Evolutionary conservation across 1,140 invertebrate species (phyloP).

Genomic region (Pseudomyrmex dendroicus): DNA sequence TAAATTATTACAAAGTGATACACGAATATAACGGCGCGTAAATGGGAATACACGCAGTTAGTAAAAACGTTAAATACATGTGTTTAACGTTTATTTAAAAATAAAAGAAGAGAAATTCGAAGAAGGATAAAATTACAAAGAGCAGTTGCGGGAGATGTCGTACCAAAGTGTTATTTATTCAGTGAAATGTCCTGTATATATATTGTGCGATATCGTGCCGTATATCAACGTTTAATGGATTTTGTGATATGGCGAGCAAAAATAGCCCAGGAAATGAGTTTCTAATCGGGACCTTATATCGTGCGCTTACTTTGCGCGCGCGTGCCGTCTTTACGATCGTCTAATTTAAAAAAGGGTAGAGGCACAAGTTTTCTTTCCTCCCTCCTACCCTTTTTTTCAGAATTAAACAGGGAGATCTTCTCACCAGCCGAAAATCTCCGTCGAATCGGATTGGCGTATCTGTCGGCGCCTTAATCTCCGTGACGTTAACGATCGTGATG

Average conservation of each 20-base stretch:
- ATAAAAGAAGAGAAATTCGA: too few relatives aligned
- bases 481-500: slow-evolving; percentile 70
- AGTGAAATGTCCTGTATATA: not conserved
- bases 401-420: slow-evolving; percentile 36
- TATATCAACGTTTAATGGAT: slow-evolving; percentile 38
- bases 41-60: too few relatives aligned
- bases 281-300: slow-evolving; percentile 68
- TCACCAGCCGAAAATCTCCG: not conserved
- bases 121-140: not conserved
- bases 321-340: slow-evolving; percentile 36
- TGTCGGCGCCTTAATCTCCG: slow-evolving; percentile 54
- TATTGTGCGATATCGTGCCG: slow-evolving; percentile 25
- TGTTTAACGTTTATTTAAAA: too few relatives aligned
- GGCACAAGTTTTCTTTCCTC: not conserved
- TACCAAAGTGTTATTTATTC: not conserved
- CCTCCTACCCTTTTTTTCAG: not conserved
- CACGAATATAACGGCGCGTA: too few relatives aligned
- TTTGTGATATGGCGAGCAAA: slow-evolving; percentile 45
- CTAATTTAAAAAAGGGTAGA: slow-evolving; percentile 55
- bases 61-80: too few relatives aligned
- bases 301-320: slow-evolving; percentile 49
- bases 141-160: not conserved
- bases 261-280: slow-evolving; percentile 63
- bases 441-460: slow-evolving; percentile 24
- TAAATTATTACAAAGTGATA: too few relatives aligned